Evolutionary conservation across 2,888 invertebrate species (phyloP).

Genomic region (Drosophila diplacantha): DNA sequence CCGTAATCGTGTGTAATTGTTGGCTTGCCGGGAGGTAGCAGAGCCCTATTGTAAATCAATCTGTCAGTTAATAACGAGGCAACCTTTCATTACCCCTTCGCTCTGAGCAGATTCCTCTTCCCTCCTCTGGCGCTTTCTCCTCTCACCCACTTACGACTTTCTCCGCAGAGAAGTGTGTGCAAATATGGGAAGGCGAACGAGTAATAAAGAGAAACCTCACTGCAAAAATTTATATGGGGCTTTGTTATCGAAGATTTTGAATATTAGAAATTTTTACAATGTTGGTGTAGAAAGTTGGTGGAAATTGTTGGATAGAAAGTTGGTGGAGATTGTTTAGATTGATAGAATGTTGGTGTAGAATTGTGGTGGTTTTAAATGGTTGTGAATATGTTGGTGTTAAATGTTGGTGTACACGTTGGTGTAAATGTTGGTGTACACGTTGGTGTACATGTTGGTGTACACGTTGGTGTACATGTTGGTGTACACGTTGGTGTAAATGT

Average conservation of each 20-base stretch:
- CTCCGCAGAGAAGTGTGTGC: slow-evolving; percentile 16
- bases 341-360: background rate
- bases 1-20: slow-evolving; percentile 24
- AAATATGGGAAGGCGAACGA: slow-evolving; percentile 20
- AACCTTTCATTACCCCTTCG: slow-evolving; percentile 35
- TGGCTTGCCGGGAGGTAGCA: slow-evolving; percentile 2
- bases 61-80: slow-evolving; percentile 40
- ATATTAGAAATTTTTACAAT: background rate
- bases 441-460: background rate
- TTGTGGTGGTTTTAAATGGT: background rate
- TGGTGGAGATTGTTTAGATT: background rate
- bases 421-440: background rate
- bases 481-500: background rate
- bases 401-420: background rate
- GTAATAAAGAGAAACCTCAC: slow-evolving; percentile 13
- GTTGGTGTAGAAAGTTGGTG: background rate
- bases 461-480: background rate
- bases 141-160: slow-evolving; percentile 5
- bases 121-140: background rate
- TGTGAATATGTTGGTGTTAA: too few relatives aligned
- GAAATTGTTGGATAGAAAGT: background rate
- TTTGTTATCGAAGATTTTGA: background rate
- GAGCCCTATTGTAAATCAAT: slow-evolving; percentile 38
- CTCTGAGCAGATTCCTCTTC: slow-evolving; percentile 6
- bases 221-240: background rate